Percentiles rank a stretch among this genome's conserved stretches.
Evolutionary conservation across 2,888 invertebrate species (phyloP).

Genomic region (Nymphalis polychloros): DNA sequence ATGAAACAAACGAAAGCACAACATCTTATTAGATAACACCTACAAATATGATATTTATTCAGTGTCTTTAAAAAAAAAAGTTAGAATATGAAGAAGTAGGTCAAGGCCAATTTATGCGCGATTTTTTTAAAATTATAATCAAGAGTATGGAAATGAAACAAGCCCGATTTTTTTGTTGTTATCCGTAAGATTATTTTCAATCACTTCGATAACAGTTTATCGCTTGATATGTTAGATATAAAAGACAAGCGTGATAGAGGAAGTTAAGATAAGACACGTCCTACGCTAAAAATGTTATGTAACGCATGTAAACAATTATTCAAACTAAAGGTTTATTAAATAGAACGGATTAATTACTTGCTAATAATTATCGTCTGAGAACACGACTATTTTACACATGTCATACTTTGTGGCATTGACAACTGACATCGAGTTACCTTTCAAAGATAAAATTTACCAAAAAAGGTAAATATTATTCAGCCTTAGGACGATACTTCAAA

Average conservation of each 20-base stretch:
- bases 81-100: slow-evolving; percentile 26
- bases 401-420: neutral
- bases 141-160: too few relatives aligned
- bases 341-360: neutral
- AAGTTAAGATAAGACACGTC: neutral
- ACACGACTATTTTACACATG: neutral
- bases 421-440: neutral
- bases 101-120: slow-evolving; percentile 28
- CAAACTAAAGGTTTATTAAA: neutral
- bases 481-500: too few relatives aligned
- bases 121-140: too few relatives aligned
- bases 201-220: neutral
- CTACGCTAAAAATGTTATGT: neutral
- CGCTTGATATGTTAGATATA: neutral
- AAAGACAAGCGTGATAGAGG: neutral
- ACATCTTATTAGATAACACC: too few relatives aligned
- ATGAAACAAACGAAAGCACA: neutral
- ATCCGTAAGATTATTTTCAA: neutral
- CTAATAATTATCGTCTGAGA: neutral
- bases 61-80: too few relatives aligned
- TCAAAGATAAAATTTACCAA: neutral
- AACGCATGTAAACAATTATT: neutral
- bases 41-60: too few relatives aligned
- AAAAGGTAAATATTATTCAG: neutral
- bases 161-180: neutral